phyloP scores from a whole-genome alignment of 2,113 vertebrate genomes.

The Cyanoramphus novaezelandiae region DNA sequence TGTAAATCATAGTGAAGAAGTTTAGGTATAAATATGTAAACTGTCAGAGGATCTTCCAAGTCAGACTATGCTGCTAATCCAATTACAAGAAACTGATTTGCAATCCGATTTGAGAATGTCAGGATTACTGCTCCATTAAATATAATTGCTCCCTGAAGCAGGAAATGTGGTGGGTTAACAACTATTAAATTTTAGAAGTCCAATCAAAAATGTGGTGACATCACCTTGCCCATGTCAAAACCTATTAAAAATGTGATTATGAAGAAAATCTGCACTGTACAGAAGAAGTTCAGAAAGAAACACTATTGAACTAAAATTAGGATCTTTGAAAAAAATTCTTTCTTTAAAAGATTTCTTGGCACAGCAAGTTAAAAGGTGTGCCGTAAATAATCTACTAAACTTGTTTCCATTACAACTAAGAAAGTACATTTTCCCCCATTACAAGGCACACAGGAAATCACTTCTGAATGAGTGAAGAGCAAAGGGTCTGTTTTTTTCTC shows the following conservation, averaged over 20 bases:
- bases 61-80: conserved; percentile 32
- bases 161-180: conserved; percentile 45
- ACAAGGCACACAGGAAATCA: neutral
- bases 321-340: neutral
- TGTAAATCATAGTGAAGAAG: conserved; percentile 32
- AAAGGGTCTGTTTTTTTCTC: neutral
- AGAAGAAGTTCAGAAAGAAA: conserved; percentile 26
- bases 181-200: conserved; percentile 50
- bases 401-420: neutral
- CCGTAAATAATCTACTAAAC: neutral
- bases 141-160: conserved; percentile 61
- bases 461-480: neutral
- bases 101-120: conserved; percentile 11
- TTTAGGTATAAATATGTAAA: conserved; percentile 46
- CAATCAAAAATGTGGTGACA: conserved; percentile 46
- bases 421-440: neutral
- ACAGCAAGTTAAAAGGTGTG: conserved; percentile 6
- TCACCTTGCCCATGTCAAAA: conserved; percentile 10
- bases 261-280: neutral
- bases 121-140: conserved; percentile 64
- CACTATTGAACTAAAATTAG: neutral
- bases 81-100: conserved; percentile 58
- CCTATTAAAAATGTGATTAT: neutral
- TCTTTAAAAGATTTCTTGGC: neutral
- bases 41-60: conserved; percentile 25